Conservation (phyloP, 2,888 invertebrate species). For the Synergus umbraculus region DNA sequence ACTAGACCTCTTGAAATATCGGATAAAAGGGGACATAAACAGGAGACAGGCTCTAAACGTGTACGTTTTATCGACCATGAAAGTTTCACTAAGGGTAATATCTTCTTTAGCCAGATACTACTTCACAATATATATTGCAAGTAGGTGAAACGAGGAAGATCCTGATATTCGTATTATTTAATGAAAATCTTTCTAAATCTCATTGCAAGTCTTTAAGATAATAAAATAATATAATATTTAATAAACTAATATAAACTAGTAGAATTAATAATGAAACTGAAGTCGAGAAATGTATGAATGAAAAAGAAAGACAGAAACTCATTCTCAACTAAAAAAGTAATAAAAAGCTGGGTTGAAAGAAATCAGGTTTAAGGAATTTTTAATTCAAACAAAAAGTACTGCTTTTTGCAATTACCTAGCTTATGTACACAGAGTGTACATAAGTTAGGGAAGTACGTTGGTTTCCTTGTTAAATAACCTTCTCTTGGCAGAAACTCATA, state of each 20-base stretch:
- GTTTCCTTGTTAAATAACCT: constrained; percentile 17
- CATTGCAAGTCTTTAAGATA: neutral
- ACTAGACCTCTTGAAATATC: neutral
- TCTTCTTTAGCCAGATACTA: neutral
- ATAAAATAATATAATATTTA: too few relatives aligned
- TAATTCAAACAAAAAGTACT: neutral
- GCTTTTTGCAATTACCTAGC: neutral
- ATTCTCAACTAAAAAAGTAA: neutral
- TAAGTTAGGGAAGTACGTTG: neutral
- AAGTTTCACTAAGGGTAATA: neutral
- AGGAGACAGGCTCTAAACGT: neutral
- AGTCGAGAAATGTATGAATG: neutral
- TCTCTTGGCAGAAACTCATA: constrained; percentile 27
- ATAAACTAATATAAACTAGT: neutral
- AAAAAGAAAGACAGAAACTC: neutral
- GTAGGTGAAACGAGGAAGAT: neutral
- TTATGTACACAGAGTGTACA: too few relatives aligned
- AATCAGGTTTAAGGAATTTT: neutral
- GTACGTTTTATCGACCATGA: neutral
- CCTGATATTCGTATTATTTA: neutral
- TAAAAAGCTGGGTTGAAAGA: neutral
- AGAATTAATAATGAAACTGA: neutral
- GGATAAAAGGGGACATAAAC: neutral
- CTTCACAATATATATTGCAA: neutral
- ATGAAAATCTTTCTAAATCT: neutral